Evolutionary conservation across 2,888 invertebrate species (phyloP).

Genomic region (Aricia artaxerxes): DNA sequence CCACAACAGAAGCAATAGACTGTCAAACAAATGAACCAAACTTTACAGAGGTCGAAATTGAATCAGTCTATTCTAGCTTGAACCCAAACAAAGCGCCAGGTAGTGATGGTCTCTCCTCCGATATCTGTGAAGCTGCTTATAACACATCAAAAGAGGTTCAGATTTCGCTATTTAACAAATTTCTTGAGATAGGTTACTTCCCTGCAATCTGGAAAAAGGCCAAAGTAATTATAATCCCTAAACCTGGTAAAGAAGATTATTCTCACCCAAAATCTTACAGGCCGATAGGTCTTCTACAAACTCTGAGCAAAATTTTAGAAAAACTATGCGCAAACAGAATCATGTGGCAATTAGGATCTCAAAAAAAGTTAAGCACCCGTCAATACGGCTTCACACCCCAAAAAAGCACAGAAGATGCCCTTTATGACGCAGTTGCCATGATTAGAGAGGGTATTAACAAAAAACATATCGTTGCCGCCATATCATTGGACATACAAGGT

Average conservation of each 20-base stretch:
- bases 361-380: conserved; percentile 2
- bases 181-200: conserved; percentile 25
- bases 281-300: conserved; percentile 35
- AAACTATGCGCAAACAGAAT: conserved; percentile 38
- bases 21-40: too few relatives aligned
- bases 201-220: conserved; percentile 36
- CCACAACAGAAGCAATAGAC: too few relatives aligned
- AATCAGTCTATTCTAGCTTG: neutral
- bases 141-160: neutral
- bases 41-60: too few relatives aligned
- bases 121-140: neutral
- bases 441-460: neutral
- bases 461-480: conserved; percentile 30
- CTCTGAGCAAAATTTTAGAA: conserved; percentile 37
- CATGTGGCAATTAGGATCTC: conserved; percentile 38
- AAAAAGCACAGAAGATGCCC: conserved; percentile 2
- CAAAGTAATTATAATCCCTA: neutral
- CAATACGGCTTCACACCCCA: conserved; percentile 1
- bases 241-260: conserved; percentile 27
- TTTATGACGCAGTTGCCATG: neutral
- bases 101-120: neutral
- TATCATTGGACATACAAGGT: conserved; percentile 33
- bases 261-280: conserved; percentile 35
- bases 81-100: neutral
- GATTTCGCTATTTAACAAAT: neutral